phyloP scores from a whole-genome alignment of 2,888 invertebrate genomes.

The Mythimna lalbum region DNA sequence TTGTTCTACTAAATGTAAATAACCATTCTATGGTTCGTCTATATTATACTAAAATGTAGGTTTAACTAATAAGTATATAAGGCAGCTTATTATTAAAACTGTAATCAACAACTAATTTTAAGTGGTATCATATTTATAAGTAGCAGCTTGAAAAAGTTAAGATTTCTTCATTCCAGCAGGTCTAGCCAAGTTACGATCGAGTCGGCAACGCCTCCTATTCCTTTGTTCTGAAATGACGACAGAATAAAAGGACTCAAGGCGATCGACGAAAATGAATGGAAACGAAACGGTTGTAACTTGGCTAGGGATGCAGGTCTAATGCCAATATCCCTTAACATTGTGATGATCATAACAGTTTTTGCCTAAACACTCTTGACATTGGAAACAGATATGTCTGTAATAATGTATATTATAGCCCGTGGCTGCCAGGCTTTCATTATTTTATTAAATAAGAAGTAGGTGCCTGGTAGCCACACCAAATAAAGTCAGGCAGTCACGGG shows the following conservation, averaged over 20 bases:
- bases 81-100: constrained; percentile 27
- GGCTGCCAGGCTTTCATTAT: too few species aligned
- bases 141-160: not conserved
- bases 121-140: not conserved
- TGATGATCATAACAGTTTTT: not conserved
- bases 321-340: not conserved
- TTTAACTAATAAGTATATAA: not conserved
- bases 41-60: not conserved
- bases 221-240: too few species aligned
- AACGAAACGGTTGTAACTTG: too few species aligned
- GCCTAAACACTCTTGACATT: not conserved
- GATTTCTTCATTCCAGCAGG: not conserved
- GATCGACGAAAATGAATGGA: too few species aligned
- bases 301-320: not conserved
- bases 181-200: too few species aligned
- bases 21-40: constrained; percentile 2
- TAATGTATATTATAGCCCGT: too few species aligned
- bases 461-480: too few species aligned
- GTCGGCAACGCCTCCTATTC: too few species aligned
- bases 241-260: too few species aligned
- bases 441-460: too few species aligned
- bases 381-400: too few species aligned
- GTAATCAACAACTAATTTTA: constrained; percentile 15
- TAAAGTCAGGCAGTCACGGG: too few species aligned
- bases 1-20: constrained; percentile 33